Conservation (phyloP, 2,888 invertebrate genomes). For the Tipula confusa region DNA sequence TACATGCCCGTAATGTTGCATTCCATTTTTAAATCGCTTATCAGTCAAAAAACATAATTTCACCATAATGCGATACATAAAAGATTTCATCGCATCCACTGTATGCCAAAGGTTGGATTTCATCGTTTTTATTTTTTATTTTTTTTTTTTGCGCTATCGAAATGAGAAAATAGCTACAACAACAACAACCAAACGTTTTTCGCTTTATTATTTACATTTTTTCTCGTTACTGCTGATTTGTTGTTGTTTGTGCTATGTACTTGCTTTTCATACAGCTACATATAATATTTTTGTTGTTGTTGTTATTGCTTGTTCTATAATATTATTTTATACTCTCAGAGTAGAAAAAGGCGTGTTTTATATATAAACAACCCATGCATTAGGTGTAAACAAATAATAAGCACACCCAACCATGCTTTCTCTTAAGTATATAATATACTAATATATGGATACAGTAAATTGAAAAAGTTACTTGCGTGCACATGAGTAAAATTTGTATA, state of each 20-base stretch:
- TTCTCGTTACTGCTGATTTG: background rate
- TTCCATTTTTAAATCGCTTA: no score
- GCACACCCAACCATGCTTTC: background rate
- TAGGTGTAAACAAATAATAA: background rate
- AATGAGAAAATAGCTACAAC: background rate
- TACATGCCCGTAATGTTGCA: no score
- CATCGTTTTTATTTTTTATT: no score
- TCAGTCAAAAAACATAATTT: no score
- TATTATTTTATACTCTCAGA: background rate
- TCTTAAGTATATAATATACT: no score
- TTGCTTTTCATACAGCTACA: background rate
- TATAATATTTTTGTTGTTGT: background rate
- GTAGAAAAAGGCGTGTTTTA: background rate
- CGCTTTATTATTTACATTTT: constrained; percentile 20
- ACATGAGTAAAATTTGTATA: background rate
- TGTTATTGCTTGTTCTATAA: background rate
- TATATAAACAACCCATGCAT: background rate
- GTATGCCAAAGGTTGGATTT: background rate
- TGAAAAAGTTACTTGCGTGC: background rate
- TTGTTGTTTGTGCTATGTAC: background rate
- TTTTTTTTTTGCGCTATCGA: background rate
- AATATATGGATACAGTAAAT: background rate
- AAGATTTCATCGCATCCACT: background rate
- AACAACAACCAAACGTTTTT: background rate
- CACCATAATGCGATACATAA: background rate